phyloP scores from a whole-genome alignment of 2,113 vertebrate species.

The Atractosteus spatula region DNA sequence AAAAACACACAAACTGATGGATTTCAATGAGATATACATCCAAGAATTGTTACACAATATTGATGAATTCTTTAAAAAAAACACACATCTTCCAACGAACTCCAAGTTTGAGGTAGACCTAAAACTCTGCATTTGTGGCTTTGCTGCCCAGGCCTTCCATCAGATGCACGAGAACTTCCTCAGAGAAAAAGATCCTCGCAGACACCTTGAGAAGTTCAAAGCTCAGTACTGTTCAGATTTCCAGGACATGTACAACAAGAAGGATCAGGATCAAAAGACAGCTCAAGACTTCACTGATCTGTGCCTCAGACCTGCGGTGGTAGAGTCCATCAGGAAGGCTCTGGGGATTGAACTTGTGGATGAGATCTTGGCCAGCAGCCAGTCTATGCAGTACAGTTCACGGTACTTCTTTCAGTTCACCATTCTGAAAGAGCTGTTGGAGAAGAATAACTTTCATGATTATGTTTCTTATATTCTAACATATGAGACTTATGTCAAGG shows the following conservation, averaged over 20 bases:
- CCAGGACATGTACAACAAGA: slow-evolving; percentile 54
- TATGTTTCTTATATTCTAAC: slow-evolving; percentile 51
- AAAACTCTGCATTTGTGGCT: slow-evolving; percentile 49
- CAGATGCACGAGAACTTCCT: slow-evolving; percentile 48
- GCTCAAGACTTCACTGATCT: slow-evolving; percentile 46
- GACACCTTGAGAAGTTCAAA: slow-evolving; percentile 41
- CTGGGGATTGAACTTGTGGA: slow-evolving; percentile 42
- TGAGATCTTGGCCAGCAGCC: slow-evolving; percentile 41
- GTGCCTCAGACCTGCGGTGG: slow-evolving; percentile 53
- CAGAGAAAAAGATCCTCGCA: slow-evolving; percentile 39
- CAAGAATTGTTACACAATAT: slow-evolving; percentile 53
- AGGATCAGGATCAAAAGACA: slow-evolving; percentile 52
- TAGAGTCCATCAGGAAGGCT: slow-evolving; percentile 46
- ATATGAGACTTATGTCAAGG: slow-evolving; percentile 43
- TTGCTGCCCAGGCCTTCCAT: slow-evolving; percentile 54
- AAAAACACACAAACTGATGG: slow-evolving; percentile 38
- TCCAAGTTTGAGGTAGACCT: slow-evolving; percentile 53
- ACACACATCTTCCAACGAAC: slow-evolving; percentile 32
- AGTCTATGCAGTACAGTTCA: slow-evolving; percentile 37
- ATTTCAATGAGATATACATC: slow-evolving; percentile 58
- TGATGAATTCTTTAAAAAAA: slow-evolving; percentile 45
- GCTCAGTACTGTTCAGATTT: slow-evolving; percentile 36
- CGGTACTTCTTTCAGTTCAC: slow-evolving; percentile 43
- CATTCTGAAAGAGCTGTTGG: slow-evolving; percentile 51
- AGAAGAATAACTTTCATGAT: slow-evolving; percentile 50